Conservation (phyloP, 2,797 vertebrate genomes). For the Poeciliopsis turneri region DNA sequence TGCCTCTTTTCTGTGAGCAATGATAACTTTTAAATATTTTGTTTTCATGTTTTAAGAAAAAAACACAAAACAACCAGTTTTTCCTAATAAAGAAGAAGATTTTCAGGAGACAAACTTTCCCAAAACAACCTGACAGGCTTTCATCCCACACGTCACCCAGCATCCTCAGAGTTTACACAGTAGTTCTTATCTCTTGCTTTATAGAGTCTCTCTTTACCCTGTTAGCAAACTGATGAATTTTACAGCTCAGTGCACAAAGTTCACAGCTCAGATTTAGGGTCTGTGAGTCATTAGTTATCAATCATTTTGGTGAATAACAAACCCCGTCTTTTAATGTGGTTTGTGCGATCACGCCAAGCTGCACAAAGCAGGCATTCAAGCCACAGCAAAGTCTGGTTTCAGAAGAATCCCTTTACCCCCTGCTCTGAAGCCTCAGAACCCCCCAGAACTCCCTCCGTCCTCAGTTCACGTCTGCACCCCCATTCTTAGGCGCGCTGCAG, state of each 20-base stretch:
- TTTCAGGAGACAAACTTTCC: neutral
- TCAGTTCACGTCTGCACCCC: slow-evolving; percentile 40
- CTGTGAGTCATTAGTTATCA: slow-evolving; percentile 81
- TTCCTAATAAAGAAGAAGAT: neutral
- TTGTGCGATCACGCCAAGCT: slow-evolving; percentile 82
- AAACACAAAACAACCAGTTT: neutral
- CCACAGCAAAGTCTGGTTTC: slow-evolving; percentile 80
- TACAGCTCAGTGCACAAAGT: slow-evolving; percentile 57
- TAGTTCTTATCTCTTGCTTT: slow-evolving; percentile 62
- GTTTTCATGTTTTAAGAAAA: neutral
- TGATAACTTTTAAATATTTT: neutral
- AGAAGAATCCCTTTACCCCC: slow-evolving; percentile 75
- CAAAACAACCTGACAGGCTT: neutral
- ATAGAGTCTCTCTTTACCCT: slow-evolving; percentile 35
- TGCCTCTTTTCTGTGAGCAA: neutral
- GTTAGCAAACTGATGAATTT: slow-evolving; percentile 60
- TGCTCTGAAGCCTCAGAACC: slow-evolving; percentile 58
- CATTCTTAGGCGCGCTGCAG: slow-evolving; percentile 57
- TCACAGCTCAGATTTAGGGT: slow-evolving; percentile 35
- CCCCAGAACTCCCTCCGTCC: slow-evolving; percentile 26
- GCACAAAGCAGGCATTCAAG: slow-evolving; percentile 79
- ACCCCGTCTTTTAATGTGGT: slow-evolving; percentile 75
- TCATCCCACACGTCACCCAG: slow-evolving; percentile 20
- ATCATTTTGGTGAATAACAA: slow-evolving; percentile 73
- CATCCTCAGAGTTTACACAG: slow-evolving; percentile 46